phyloP scores from a whole-genome alignment of 2,113 vertebrate genomes.

The Engystomops pustulosus region DNA sequence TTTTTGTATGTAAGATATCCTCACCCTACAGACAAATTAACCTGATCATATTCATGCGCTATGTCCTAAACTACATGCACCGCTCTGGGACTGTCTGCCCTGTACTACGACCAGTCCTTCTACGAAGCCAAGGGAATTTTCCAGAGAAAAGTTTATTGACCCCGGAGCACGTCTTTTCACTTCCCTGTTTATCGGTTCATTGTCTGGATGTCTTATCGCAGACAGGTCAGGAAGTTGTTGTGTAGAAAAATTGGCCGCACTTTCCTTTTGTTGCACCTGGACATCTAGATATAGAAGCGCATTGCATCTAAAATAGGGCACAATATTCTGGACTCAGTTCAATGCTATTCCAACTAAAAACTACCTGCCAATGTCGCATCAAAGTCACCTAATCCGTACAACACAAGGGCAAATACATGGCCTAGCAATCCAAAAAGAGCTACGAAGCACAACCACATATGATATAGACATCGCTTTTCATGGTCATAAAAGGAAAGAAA shows the following conservation, averaged over 20 bases:
- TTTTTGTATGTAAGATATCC: too few relatives aligned
- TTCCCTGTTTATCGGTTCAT: conserved; percentile 51
- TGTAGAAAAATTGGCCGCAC: conserved; percentile 36
- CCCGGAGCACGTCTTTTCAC: neutral
- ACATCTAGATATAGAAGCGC: conserved; percentile 46
- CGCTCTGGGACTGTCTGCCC: too few relatives aligned
- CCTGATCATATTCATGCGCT: too few relatives aligned
- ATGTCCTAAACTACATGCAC: too few relatives aligned
- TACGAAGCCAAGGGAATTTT: conserved; percentile 36
- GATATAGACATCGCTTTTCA: too few relatives aligned
- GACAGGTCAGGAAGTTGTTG: conserved; percentile 52
- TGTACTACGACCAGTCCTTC: neutral
- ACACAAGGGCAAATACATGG: neutral
- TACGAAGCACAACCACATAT: too few relatives aligned
- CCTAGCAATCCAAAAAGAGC: too few relatives aligned
- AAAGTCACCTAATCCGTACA: neutral
- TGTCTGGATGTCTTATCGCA: conserved; percentile 48
- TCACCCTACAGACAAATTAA: too few relatives aligned
- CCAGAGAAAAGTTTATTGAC: conserved; percentile 33
- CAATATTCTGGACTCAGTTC: neutral
- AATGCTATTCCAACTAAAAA: neutral
- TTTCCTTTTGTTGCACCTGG: conserved; percentile 51
- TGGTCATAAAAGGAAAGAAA: neutral
- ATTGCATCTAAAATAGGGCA: conserved; percentile 28
- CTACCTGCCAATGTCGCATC: neutral